These are phyloP conservation scores for Siniperca knerii DNA, from an alignment of 2,113 vertebrate genomes.

Conservation along the genomic window DNA sequence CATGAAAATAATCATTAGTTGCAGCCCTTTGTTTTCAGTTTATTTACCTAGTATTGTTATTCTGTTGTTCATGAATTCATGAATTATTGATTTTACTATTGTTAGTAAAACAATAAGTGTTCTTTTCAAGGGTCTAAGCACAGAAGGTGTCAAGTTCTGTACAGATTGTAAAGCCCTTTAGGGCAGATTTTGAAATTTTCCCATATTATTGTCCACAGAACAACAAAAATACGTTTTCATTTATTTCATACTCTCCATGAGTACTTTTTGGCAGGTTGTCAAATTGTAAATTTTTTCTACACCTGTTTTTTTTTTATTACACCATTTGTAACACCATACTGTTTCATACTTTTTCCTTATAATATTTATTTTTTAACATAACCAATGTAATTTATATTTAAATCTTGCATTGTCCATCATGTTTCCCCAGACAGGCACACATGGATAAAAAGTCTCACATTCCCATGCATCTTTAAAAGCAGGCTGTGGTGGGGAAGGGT, in stretches of 20 bases:
- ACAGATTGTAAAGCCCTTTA: neutral
- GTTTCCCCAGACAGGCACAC: neutral
- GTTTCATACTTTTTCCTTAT: neutral
- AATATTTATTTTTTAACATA: neutral
- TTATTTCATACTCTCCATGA: neutral
- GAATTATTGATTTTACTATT: neutral
- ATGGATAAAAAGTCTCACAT: neutral
- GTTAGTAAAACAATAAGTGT: no score
- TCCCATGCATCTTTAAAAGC: conserved; percentile 63
- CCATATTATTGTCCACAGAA: neutral
- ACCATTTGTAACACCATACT: neutral
- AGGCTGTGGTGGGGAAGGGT: neutral
- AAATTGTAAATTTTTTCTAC: neutral
- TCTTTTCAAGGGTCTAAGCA: neutral
- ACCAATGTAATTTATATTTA: neutral
- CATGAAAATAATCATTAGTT: neutral
- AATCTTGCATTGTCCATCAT: neutral
- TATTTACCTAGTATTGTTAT: neutral
- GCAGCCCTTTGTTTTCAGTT: neutral
- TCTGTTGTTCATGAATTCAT: neutral
- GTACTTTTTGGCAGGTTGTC: neutral
- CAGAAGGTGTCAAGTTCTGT: no score
- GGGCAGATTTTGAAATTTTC: neutral
- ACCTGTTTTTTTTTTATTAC: neutral
- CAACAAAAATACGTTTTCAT: neutral